Percentiles rank a stretch among this genome's conserved stretches.
These are phyloP conservation scores for Antheraea pernyi DNA, from an alignment of 1,140 invertebrate genomes.

Conservation along the genomic window DNA sequence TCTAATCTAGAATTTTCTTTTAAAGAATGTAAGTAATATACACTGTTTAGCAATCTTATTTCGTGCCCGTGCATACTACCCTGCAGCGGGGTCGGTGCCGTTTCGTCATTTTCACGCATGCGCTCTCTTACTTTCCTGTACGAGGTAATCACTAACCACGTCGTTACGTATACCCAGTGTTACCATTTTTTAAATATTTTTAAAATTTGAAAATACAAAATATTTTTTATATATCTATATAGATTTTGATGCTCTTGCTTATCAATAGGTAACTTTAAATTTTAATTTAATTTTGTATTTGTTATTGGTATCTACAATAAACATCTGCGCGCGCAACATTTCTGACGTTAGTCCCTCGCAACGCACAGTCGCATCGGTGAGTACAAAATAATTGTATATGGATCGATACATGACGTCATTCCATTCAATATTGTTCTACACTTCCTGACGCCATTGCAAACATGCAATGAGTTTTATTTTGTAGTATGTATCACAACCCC, in stretches of 20 bases:
- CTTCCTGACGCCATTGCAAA: slow-evolving; percentile 20
- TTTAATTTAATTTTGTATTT: background rate
- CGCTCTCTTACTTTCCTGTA: slow-evolving; percentile 49
- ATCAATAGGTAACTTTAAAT: too few species aligned
- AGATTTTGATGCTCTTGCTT: too few species aligned
- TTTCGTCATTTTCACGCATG: slow-evolving; percentile 69
- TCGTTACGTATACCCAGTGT: slow-evolving; percentile 38
- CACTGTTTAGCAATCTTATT: slow-evolving; percentile 25
- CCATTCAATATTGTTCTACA: slow-evolving; percentile 46
- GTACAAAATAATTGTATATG: slow-evolving; percentile 10
- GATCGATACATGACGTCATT: slow-evolving; percentile 73
- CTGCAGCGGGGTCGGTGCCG: slow-evolving; percentile 60
- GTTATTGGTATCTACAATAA: background rate
- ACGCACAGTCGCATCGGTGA: slow-evolving; percentile 42
- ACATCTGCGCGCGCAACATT: slow-evolving; percentile 19
- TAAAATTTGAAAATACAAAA: background rate
- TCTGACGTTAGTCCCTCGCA: slow-evolving; percentile 25
- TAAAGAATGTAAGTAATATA: background rate
- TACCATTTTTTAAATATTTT: slow-evolving; percentile 31
- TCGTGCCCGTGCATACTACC: slow-evolving; percentile 48
- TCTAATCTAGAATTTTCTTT: background rate
- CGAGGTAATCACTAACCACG: slow-evolving; percentile 58
- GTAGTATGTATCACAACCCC: background rate
- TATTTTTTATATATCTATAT: too few species aligned
- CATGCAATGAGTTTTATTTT: slow-evolving; percentile 14